Evolutionary conservation across 2,113 vertebrate genomes (phyloP).

Genomic region (Picathartes gymnocephalus): DNA sequence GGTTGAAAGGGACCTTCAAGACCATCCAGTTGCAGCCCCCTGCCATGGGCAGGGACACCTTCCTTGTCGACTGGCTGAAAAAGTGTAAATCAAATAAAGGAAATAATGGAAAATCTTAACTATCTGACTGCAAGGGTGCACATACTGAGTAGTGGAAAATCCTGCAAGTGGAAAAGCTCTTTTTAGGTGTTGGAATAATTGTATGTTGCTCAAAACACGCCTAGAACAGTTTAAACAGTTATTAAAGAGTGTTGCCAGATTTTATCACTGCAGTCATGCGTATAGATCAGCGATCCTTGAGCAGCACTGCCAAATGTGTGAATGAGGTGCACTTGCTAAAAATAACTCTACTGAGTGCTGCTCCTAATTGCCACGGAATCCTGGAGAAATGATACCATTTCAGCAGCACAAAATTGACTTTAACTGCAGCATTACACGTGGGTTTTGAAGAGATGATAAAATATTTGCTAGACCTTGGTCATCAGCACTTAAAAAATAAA

Average conservation of each 20-base stretch:
- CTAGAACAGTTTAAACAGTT: slow-evolving; percentile 70
- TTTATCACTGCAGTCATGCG: slow-evolving; percentile 77
- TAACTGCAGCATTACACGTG: background rate
- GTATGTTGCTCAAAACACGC: slow-evolving; percentile 70
- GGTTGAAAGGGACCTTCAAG: background rate
- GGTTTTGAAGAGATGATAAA: background rate
- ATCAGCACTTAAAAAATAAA: background rate
- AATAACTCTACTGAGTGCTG: background rate
- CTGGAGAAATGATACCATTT: background rate
- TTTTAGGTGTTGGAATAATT: slow-evolving; percentile 73
- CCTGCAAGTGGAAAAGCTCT: slow-evolving; percentile 76
- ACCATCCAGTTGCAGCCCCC: background rate
- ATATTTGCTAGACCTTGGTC: background rate
- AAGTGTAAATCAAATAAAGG: slow-evolving; percentile 40
- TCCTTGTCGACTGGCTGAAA: background rate
- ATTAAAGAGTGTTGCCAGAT: slow-evolving; percentile 76
- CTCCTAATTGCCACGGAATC: background rate
- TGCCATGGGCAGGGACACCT: background rate
- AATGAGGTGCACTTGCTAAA: slow-evolving; percentile 10
- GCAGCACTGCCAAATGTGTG: slow-evolving; percentile 25
- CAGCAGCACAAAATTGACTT: background rate
- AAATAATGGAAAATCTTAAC: slow-evolving; percentile 78
- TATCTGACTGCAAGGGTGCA: slow-evolving; percentile 47
- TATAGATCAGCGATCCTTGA: slow-evolving; percentile 54
- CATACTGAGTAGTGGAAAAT: slow-evolving; percentile 79